Base-by-base conservation (phyloP, 1,140 invertebrate species). In the Trachymyrmex septentrionalis region DNA sequence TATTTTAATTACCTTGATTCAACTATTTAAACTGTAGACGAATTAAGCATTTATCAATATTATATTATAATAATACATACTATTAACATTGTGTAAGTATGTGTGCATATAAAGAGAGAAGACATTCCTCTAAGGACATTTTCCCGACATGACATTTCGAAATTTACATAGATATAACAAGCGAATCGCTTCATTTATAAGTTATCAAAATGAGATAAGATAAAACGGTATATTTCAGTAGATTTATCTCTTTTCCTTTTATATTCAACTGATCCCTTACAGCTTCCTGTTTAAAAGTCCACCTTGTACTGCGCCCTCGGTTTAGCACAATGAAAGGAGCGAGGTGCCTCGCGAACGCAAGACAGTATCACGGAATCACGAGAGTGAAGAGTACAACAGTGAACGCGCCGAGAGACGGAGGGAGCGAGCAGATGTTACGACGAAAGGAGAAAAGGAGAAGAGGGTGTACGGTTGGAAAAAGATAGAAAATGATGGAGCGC, bases 381-480 rank as follows among this genome's bases (percentile, higher is more conserved):
- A 63, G 75, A 75, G 80, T n/a, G 72, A 66, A 63, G 76, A 69
- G 59, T n/a, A 75, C 59, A 16, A 50, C 38, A 76, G 27, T 21
- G 59, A 34, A 38, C 24, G 38, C 16, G 69, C 30, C 24, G 44
- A n/a, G 27, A 73, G 21, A 34, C 21, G 48, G 44, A 50, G 38
- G 73, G 72, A n/a, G 59, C 2, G 66, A 86, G 86, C 87, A 85
- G 87, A 82, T 72, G 86, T 66, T 64, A 85, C 86, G 87, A 71
- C n/a, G 66, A 86, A 27, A 21, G 48, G 38, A 34, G 72, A 50
- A 71, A 66, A 80, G 82, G 86, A 87, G 55, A 24, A 4, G 78
- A 76, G 57, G 59, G 48, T 50, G 38, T 4, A 75, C 81, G 61
- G 61, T 19, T 16, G 55, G n/a, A 7, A 64, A 48, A 77, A 86